phyloP scores from a whole-genome alignment of 2,888 invertebrate genomes.

The Diogma glabrata region DNA sequence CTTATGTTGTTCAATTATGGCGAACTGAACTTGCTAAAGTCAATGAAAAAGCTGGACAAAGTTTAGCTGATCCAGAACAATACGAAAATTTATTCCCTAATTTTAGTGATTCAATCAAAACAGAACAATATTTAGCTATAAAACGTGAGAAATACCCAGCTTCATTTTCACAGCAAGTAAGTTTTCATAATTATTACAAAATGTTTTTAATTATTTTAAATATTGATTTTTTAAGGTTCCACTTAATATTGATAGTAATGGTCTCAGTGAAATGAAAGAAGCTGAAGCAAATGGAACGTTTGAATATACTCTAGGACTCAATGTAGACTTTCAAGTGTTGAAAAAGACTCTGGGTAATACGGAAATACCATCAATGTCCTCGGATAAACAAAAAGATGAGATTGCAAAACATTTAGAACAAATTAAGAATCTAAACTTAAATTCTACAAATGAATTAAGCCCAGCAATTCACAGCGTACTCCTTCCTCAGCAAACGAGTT shows the following conservation, averaged over 20 bases:
- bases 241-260: constrained; percentile 55
- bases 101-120: constrained; percentile 55
- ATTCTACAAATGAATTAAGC: background rate
- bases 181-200: background rate
- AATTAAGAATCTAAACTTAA: constrained; percentile 1
- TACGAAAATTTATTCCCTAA: constrained; percentile 96
- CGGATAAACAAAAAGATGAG: background rate
- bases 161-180: constrained; percentile 38
- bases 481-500: too few species aligned
- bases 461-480: too few species aligned
- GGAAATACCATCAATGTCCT: background rate
- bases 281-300: constrained; percentile 34
- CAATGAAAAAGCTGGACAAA: constrained; percentile 86
- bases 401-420: constrained; percentile 5
- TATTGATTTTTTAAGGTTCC: constrained; percentile 29
- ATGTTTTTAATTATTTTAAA: background rate
- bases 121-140: constrained; percentile 51
- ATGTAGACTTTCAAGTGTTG: too few species aligned
- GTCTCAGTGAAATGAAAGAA: constrained; percentile 56
- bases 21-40: constrained; percentile 63
- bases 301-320: constrained; percentile 3
- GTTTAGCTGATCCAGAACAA: constrained; percentile 87
- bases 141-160: constrained; percentile 41
- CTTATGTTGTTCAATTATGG: constrained; percentile 81
- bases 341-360: background rate